Conservation (phyloP, 2,113 vertebrate genomes). For the Cervus canadensis region DNA sequence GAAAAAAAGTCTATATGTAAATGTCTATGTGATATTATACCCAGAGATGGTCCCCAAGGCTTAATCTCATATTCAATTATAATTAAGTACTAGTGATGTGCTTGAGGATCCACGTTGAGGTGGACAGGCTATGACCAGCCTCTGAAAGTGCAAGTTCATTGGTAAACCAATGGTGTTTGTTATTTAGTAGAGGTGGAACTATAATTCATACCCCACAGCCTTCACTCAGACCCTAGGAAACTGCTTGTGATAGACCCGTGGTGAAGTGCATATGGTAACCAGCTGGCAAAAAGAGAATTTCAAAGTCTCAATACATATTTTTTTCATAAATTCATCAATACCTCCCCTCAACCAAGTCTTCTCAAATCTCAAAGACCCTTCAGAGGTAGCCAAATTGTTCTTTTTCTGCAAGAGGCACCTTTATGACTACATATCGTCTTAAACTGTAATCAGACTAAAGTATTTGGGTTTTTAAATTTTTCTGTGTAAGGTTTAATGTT, state of each 20-base stretch:
- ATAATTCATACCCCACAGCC: rapidly evolving
- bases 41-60: background rate
- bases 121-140: background rate
- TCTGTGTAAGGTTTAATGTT: background rate
- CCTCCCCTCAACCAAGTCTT: background rate
- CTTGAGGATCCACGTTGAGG: background rate
- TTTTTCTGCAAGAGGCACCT: background rate
- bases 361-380: background rate
- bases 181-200: background rate
- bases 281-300: background rate
- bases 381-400: background rate
- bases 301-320: background rate
- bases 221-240: background rate
- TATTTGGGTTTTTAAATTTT: background rate
- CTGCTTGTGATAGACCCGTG: background rate
- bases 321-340: background rate
- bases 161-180: background rate
- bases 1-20: background rate
- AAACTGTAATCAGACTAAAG: background rate
- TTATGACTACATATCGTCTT: background rate
- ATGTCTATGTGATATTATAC: background rate
- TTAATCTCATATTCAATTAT: background rate
- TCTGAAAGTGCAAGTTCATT: background rate
- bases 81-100: background rate
- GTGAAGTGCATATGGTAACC: background rate